A percentile compares a stretch with the other conserved stretches of the same genome.
These are phyloP conservation scores for Gibbula magus DNA, from an alignment of 2,888 invertebrate genomes.

Conservation along the genomic window DNA sequence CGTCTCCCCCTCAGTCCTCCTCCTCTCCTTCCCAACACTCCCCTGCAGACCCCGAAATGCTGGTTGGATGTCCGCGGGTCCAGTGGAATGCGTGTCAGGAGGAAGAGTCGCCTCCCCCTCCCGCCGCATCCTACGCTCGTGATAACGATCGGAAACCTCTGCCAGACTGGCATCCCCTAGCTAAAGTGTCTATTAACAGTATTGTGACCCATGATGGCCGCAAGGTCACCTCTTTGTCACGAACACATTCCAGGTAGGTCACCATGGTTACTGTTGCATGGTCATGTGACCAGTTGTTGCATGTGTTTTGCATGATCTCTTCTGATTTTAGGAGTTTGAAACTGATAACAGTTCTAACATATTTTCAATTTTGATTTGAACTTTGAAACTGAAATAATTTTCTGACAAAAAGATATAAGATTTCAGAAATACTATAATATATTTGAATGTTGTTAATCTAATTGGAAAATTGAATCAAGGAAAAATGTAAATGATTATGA, in stretches of 20 bases:
- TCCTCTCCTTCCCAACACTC: constrained; percentile 27
- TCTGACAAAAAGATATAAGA: too few species aligned
- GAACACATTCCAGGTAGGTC: constrained; percentile 72
- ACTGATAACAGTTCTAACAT: too few species aligned
- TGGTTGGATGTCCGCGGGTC: constrained; percentile 60
- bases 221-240: constrained; percentile 69
- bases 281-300: background rate
- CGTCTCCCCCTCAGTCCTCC: constrained; percentile 15
- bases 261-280: background rate
- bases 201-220: constrained; percentile 59
- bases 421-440: too few species aligned
- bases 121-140: background rate
- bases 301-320: background rate
- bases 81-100: constrained; percentile 55
- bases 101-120: constrained; percentile 41
- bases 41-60: constrained; percentile 45
- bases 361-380: too few species aligned
- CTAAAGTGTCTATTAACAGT: background rate
- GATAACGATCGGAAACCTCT: constrained; percentile 18
- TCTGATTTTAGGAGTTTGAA: too few species aligned
- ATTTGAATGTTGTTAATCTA: too few species aligned
- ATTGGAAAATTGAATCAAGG: too few species aligned
- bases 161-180: constrained; percentile 11
- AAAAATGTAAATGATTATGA: too few species aligned
- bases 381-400: too few species aligned